Base-by-base conservation (phyloP, 2,113 vertebrate genomes). In the Prochilodus magdalenae region DNA sequence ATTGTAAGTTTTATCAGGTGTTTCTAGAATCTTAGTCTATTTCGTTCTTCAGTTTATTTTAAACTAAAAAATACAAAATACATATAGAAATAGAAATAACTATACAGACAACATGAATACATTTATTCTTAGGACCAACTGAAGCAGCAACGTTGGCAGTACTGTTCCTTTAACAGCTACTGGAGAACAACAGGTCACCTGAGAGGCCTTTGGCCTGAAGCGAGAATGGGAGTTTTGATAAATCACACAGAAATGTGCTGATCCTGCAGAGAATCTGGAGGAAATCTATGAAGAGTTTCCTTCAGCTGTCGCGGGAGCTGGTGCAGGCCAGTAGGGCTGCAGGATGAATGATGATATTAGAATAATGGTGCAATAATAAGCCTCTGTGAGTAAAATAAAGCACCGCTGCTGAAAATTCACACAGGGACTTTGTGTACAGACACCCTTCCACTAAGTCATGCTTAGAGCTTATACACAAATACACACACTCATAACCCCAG, bases 211-310 rank as follows among this genome's bases (percentile, higher is more conserved):
- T 14, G 66, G 66, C 66, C 66, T 40, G 36, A 40, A 22, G 66
- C 66, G 33, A 40, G 33, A 18, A 69, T 13, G 10, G 33, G 66
- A 44, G 66, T 70, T 70, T 70, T 70, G 66, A 70, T 70, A 70
- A 70, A 70, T 70, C 66, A 24, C 62, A 67, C 62, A 30, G 60
- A 77, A 36, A 63, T 62, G 24, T 62, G 65, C 62, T 47, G 60
- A 66, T 51, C 40, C 60, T 33, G 62, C 65, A 66, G 20, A 44
- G 44, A 33, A 60, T 0, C 57, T 60, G 51, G 33, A n/a, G 40
- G 16, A 33, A 47, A 26, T 22, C n/a, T 63, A 65, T 20, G 22
- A 65, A 20, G 62, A 13, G 26, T 51, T 53, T 66, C 24, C 20
- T 24, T 49, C 62, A 67, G 10, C 24, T 67, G 62, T 20, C 44